These are phyloP conservation scores for Linyphia triangularis DNA, from an alignment of 2,888 invertebrate species.

Conservation along the genomic window DNA sequence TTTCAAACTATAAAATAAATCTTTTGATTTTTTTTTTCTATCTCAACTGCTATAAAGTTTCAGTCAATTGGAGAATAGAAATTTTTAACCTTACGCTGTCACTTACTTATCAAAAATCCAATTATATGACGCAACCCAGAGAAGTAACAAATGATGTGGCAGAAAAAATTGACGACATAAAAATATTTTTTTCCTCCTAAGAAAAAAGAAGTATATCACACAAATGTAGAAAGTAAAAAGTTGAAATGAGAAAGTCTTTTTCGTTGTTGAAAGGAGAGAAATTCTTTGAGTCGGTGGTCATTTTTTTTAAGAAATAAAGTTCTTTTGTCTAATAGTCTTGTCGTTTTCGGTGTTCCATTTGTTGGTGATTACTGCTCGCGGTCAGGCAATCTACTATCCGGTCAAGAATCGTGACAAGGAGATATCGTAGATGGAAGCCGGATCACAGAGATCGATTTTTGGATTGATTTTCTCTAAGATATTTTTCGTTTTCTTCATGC, in stretches of 20 bases:
- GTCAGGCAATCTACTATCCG: constrained; percentile 51
- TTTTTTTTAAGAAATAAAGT: constrained; percentile 9
- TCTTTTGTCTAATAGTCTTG: constrained; percentile 43
- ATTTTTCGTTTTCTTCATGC: neutral
- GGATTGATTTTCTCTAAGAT: constrained; percentile 28
- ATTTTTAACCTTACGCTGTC: constrained; percentile 38
- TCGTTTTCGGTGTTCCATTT: constrained; percentile 45
- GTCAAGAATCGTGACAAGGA: constrained; percentile 44
- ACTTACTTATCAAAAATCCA: constrained; percentile 57
- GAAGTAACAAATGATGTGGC: constrained; percentile 45
- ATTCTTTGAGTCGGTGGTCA: constrained; percentile 10
- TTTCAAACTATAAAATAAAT: constrained; percentile 21
- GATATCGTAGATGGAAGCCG: constrained; percentile 41
- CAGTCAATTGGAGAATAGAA: constrained; percentile 26
- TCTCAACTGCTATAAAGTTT: constrained; percentile 27
- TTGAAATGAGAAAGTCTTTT: constrained; percentile 28
- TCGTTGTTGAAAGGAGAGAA: constrained; percentile 21
- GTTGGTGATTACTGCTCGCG: constrained; percentile 39
- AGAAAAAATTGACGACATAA: constrained; percentile 43
- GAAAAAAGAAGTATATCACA: constrained; percentile 21
- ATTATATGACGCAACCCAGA: constrained; percentile 23
- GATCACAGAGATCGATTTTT: constrained; percentile 32
- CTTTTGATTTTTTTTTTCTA: constrained; percentile 3
- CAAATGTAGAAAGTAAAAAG: constrained; percentile 5
- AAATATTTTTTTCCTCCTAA: constrained; percentile 13